Base-by-base conservation (phyloP, 35 echinoderm and acorn worm species). In the Diadema setosum region DNA sequence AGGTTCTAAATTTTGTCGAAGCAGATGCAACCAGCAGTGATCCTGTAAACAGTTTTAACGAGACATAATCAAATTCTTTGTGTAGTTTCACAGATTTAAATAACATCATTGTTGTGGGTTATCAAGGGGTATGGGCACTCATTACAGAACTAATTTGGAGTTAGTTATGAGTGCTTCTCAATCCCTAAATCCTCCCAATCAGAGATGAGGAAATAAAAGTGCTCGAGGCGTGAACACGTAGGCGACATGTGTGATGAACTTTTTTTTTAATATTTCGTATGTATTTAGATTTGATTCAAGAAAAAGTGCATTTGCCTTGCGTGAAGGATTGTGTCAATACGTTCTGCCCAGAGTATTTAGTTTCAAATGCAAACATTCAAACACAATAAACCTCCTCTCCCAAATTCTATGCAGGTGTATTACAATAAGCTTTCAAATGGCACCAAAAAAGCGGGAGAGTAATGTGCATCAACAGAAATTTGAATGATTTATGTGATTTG, bases 401-500 rank as follows among this genome's bases (percentile, higher is more conserved):
- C 37, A 8, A 29, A 29, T n/a, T n/a, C n/a, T n/a, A 26, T 67
- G 37, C 63, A 67, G 63, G 63, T 67, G 63, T 67, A 8, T 67
- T 67, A 67, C 63, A 67, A 67, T 67, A 67, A 33, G 63, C 37
- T n/a, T n/a, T 33, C 37, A 67, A 67, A 26, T 67, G 63, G 63
- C 63, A 7, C 37, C 26, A 67, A 33, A 67, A 67, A 67, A 67
- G 63, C 63, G 63, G 12, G 27, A 67, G 26, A 67, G 63, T 33
- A 33, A 20, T 33, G 37, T 32, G 63, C 30, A 65, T 65, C 36
- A 65, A 65, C 26, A 65, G 36, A 67, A 67, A 67, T 33, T 33
- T 67, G 63, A 26, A 34, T 67, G 63, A 67, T 67, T 67, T 67
- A 67, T 67, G 63, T n/a, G 63, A 67, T 67, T 67, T 33, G 63